These are phyloP conservation scores for Acleris sparsana DNA, from an alignment of 2,888 invertebrate genomes.

Conservation along the genomic window DNA sequence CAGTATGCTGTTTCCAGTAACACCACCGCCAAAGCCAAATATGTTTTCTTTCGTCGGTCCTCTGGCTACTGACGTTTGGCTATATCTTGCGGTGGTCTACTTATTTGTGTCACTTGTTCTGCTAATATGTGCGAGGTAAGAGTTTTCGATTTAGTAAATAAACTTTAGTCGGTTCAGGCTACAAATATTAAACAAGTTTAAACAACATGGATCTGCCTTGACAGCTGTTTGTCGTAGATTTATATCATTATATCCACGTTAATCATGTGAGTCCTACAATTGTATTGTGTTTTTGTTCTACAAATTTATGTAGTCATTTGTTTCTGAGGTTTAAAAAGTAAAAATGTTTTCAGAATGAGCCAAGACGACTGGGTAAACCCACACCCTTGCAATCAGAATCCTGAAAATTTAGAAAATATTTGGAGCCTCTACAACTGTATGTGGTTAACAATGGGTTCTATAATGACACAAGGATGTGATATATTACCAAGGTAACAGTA, in stretches of 20 bases:
- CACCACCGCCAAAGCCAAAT: conserved; percentile 89
- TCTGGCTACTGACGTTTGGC: conserved; percentile 92
- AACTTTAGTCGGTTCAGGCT: too few relatives aligned
- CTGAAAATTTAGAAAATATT: conserved; percentile 93
- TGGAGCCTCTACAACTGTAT: conserved; percentile 94
- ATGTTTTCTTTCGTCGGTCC: conserved; percentile 95
- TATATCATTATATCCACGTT: too few relatives aligned
- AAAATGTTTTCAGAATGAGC: conserved; percentile 85
- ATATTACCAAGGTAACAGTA: conserved; percentile 91
- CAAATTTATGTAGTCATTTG: too few relatives aligned
- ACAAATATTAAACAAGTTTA: background rate
- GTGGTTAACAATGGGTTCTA: conserved; percentile 96
- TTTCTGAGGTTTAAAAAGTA: too few relatives aligned
- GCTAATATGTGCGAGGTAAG: conserved; percentile 90
- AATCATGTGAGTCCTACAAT: background rate
- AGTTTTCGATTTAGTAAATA: background rate
- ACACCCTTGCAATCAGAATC: conserved; percentile 93
- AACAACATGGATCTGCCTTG: too few relatives aligned
- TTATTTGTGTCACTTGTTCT: conserved; percentile 91
- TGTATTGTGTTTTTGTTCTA: background rate
- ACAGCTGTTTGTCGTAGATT: too few relatives aligned
- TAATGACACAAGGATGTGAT: conserved; percentile 97
- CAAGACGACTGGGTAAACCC: conserved; percentile 97
- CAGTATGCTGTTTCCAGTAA: conserved; percentile 92
- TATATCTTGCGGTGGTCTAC: conserved; percentile 93